Evolutionary conservation across 2,797 vertebrate species (phyloP).

Genomic region (Antrozous pallidus): DNA sequence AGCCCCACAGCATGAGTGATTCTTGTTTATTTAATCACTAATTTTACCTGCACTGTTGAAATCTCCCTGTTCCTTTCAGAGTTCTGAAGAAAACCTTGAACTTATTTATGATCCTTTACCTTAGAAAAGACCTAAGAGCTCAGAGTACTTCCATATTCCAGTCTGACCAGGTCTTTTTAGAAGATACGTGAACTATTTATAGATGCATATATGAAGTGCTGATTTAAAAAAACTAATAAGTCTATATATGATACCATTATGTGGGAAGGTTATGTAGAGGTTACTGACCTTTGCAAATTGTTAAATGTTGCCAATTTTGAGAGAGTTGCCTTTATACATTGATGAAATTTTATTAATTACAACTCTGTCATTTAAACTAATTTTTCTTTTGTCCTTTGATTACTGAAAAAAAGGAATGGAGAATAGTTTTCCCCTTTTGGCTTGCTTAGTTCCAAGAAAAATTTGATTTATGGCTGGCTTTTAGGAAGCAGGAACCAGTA

Average conservation of each 20-base stretch:
- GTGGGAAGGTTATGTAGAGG: neutral
- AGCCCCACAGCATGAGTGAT: neutral
- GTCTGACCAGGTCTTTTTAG: slow-evolving; percentile 4
- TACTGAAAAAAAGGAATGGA: slow-evolving; percentile 25
- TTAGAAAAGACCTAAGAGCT: neutral
- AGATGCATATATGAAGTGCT: neutral
- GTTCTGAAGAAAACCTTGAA: slow-evolving; percentile 52
- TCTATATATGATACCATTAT: neutral
- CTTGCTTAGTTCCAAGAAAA: slow-evolving; percentile 23
- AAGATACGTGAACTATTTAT: slow-evolving; percentile 17
- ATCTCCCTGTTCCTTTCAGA: neutral
- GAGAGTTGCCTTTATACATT: neutral
- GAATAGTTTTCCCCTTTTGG: slow-evolving; percentile 35
- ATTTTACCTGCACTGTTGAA: neutral
- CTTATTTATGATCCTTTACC: slow-evolving; percentile 35
- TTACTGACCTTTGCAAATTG: neutral
- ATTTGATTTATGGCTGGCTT: slow-evolving; percentile 29
- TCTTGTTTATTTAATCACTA: neutral
- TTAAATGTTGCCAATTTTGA: neutral
- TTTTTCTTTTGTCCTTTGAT: slow-evolving; percentile 49
- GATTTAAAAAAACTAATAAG: neutral
- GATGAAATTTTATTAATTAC: neutral
- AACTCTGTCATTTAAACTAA: neutral
- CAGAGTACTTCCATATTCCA: neutral
- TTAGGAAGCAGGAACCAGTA: neutral